A percentile compares a stretch with the other conserved stretches of the same genome.
Conservation (phyloP, 2,113 vertebrate genomes). For the Fulica atra region DNA sequence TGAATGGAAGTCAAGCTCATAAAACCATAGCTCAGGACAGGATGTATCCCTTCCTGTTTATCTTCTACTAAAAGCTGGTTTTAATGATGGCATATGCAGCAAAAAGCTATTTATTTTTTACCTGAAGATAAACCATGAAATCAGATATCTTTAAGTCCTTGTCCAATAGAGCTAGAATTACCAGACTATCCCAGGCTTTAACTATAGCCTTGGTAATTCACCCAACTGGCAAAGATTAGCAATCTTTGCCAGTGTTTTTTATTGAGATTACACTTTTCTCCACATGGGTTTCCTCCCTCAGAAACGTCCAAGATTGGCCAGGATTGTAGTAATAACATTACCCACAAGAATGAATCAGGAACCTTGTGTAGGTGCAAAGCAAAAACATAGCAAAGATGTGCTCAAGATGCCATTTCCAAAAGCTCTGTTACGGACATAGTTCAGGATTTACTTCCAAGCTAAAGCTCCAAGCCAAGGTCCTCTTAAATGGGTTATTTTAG, state of each 20-base stretch:
- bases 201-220: not conserved
- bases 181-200: not conserved
- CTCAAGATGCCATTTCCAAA: not conserved
- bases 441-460: not conserved
- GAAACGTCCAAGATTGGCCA: fast-evolving
- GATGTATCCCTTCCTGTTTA: not conserved
- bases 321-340: fast-evolving
- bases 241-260: not conserved
- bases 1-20: not conserved
- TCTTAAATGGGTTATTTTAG: not conserved
- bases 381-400: not conserved
- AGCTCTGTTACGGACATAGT: not conserved
- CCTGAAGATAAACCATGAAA: not conserved
- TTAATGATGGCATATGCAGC: not conserved
- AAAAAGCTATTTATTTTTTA: not conserved
- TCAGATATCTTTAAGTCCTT: not conserved
- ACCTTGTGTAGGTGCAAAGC: not conserved
- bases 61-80: not conserved
- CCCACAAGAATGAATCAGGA: fast-evolving
- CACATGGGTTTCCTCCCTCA: not conserved
- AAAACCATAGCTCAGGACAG: not conserved
- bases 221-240: too few species aligned
- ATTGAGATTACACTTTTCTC: not conserved
- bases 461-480: not conserved
- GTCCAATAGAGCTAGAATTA: not conserved